A percentile compares a stretch with the other conserved stretches of the same genome.
phyloP scores from a whole-genome alignment of 2,113 vertebrate genomes.

The Dromiciops gliroides region DNA sequence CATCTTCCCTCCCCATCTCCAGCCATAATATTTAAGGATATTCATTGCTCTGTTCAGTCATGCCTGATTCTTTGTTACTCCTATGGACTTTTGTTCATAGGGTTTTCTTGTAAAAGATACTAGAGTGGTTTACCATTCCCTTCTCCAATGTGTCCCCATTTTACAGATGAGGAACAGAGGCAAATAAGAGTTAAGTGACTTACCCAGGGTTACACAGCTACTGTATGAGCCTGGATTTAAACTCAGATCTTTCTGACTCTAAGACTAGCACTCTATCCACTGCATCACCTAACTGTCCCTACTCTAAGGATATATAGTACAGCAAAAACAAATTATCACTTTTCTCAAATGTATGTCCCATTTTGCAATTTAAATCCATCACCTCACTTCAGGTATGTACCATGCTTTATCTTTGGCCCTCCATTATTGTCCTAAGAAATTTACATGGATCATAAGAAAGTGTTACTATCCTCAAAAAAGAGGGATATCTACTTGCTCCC shows the following conservation, averaged over 20 bases:
- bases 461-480: background rate
- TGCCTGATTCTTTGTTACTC: background rate
- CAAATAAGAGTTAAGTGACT: background rate
- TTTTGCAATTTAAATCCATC: background rate
- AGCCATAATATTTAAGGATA: background rate
- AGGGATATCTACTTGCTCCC: background rate
- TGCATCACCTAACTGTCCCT: background rate
- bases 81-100: background rate
- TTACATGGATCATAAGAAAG: background rate
- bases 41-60: background rate
- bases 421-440: background rate
- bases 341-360: background rate
- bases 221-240: background rate
- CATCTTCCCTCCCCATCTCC: background rate
- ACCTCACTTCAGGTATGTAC: background rate
- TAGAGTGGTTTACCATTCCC: background rate
- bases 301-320: background rate
- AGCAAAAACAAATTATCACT: background rate
- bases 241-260: background rate
- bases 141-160: background rate
- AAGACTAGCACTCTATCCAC: background rate
- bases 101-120: background rate
- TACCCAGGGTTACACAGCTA: background rate
- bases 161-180: background rate
- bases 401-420: background rate